A percentile compares a stretch with the other conserved stretches of the same genome.
Conservation (phyloP, 1,140 invertebrate species). For the Xylocopa sonorina region DNA sequence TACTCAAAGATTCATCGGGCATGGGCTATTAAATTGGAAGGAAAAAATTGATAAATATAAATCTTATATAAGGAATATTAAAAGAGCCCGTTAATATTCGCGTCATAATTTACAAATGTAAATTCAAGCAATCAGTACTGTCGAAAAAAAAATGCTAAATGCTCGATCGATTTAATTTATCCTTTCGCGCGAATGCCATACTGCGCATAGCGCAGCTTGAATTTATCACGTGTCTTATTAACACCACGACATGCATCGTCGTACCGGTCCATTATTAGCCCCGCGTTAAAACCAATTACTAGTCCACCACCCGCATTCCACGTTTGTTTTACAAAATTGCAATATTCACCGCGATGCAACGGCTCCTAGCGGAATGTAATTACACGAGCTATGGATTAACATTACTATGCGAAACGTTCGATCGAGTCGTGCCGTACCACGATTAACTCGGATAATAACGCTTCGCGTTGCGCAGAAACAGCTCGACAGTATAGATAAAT, state of each 20-base stretch:
- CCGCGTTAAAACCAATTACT: slow-evolving; percentile 1
- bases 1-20: too few species aligned
- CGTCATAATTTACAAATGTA: too few species aligned
- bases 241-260: background rate
- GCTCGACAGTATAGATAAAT: background rate
- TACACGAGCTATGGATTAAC: slow-evolving; percentile 16
- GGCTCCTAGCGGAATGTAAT: slow-evolving; percentile 19
- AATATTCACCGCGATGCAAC: slow-evolving; percentile 1
- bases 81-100: too few species aligned
- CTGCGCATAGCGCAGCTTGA: background rate
- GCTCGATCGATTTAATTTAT: background rate
- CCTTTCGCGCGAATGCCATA: background rate
- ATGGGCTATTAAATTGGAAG: too few species aligned
- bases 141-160: too few species aligned
- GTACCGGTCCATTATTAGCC: background rate
- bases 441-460: slow-evolving; percentile 29
- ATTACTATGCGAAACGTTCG: slow-evolving; percentile 20
- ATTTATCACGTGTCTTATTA: background rate
- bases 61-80: too few species aligned
- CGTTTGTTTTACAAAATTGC: background rate
- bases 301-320: background rate
- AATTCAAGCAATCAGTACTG: too few species aligned
- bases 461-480: slow-evolving; percentile 1
- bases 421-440: background rate
- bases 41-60: too few species aligned